Conservation (phyloP, 2,113 vertebrate species). For the Ursus arctos region DNA sequence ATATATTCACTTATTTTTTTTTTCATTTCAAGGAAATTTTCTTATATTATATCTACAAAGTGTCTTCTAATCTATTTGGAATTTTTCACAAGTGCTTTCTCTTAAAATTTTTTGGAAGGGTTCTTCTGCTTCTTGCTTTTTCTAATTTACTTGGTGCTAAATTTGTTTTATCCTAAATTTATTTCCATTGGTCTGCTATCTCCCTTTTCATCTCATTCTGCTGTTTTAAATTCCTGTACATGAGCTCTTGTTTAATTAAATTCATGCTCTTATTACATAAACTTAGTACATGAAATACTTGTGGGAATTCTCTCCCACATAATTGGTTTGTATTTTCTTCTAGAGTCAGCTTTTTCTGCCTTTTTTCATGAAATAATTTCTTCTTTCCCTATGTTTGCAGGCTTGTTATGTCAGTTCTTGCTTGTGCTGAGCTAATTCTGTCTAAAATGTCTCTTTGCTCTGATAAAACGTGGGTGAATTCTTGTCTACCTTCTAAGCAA, state of each 20-base stretch:
- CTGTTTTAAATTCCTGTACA: background rate
- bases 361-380: background rate
- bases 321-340: background rate
- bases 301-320: background rate
- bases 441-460: background rate
- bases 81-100: background rate
- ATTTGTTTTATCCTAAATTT: conserved; percentile 37
- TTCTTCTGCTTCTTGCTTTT: background rate
- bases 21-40: background rate
- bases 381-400: background rate
- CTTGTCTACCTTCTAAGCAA: background rate
- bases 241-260: background rate
- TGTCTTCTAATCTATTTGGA: background rate
- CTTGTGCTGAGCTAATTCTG: background rate
- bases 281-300: background rate
- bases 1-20: background rate
- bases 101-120: background rate
- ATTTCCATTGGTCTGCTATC: background rate
- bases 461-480: background rate
- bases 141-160: background rate
- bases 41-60: background rate
- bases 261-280: background rate
- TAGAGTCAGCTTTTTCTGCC: background rate
- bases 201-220: background rate
- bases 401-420: background rate